Base-by-base conservation (phyloP, 53 echinoderm and acorn worm species). In the Henricia sp. region DNA sequence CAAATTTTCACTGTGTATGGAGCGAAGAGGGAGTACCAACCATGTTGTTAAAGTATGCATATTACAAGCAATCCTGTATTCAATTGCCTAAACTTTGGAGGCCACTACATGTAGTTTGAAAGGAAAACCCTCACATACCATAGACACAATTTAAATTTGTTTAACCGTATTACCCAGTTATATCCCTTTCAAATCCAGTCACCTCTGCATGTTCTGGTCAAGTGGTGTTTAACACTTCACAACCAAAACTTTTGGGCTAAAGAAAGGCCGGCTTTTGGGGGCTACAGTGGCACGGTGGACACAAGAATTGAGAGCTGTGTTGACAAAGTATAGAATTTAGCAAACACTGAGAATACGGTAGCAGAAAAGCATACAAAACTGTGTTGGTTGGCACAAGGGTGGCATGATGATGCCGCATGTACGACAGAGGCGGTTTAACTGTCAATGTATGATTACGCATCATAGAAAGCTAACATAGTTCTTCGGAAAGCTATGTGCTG, bases 221-320 rank as follows among this genome's bases (percentile, higher is more conserved):
- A 76, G 76, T 76, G 58, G 40, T 27, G n/a, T 40, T 76, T 59
- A 25, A 76, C 59, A 58, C 57, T 35, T 57, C 39, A 33, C 74
- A 4, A 32, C 30, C 57, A 17, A 76, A 68, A 24, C n/a, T 40
- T 76, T 34, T 42, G 26, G n/a, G 28, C 40, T 43, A 59, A n/a
- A 42, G 58, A 76, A 42, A 41, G 76, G 42, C 76, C 56, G 55
- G 39, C 76, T 36, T 35, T 37, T 26, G 30, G 28, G 39, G 33
- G 41, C 26, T 54, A 52, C 73, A 53, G 52, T n/a, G 4, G n/a
- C 25, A 39, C 41, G 19, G 59, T 76, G 76, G 76, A 76, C 76
- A 57, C 58, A 76, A 36, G 76, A 54, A 57, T 76, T 76, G 76
- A 58, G 57, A 41, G 28, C 59, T n/a, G 1, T 76, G 76, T 76